phyloP scores from a whole-genome alignment of 2,888 invertebrate genomes.

The Sacculina carcini region DNA sequence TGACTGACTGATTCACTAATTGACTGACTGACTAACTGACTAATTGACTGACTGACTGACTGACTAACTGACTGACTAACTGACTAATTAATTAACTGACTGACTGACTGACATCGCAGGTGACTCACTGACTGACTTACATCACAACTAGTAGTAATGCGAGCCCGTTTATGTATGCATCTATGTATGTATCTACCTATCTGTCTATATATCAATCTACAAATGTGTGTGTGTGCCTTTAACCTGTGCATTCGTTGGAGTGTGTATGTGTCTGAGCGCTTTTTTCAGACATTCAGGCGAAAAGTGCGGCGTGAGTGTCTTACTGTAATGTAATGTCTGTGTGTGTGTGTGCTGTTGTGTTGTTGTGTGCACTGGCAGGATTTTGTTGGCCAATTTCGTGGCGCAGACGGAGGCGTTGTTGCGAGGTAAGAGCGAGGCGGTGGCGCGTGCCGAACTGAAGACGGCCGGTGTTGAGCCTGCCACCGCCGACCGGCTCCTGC shows the following conservation, averaged over 20 bases:
- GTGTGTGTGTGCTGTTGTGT: slow-evolving; percentile 8
- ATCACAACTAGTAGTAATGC: too few relatives aligned
- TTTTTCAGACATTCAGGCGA: neutral
- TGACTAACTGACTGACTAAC: too few relatives aligned
- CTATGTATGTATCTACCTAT: neutral
- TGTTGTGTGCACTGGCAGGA: slow-evolving; percentile 23
- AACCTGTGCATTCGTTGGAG: too few relatives aligned
- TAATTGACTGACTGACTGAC: too few relatives aligned
- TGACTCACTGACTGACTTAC: too few relatives aligned
- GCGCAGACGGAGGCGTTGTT: slow-evolving; percentile 97
- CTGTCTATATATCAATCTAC: neutral
- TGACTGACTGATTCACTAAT: too few relatives aligned
- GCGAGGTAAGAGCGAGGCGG: slow-evolving; percentile 38
- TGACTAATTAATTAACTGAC: too few relatives aligned
- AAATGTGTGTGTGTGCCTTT: too few relatives aligned
- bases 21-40: too few relatives aligned
- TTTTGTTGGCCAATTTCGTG: slow-evolving; percentile 81
- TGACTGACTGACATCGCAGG: too few relatives aligned
- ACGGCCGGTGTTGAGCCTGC: slow-evolving; percentile 46
- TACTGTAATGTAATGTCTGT: neutral
- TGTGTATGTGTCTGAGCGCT: too few relatives aligned
- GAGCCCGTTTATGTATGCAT: neutral
- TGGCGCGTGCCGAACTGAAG: slow-evolving; percentile 52
- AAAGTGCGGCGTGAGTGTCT: neutral
- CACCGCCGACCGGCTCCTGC: slow-evolving; percentile 48